These are phyloP conservation scores for Procambarus clarkii DNA, from an alignment of 1,140 invertebrate genomes.

Conservation along the genomic window DNA sequence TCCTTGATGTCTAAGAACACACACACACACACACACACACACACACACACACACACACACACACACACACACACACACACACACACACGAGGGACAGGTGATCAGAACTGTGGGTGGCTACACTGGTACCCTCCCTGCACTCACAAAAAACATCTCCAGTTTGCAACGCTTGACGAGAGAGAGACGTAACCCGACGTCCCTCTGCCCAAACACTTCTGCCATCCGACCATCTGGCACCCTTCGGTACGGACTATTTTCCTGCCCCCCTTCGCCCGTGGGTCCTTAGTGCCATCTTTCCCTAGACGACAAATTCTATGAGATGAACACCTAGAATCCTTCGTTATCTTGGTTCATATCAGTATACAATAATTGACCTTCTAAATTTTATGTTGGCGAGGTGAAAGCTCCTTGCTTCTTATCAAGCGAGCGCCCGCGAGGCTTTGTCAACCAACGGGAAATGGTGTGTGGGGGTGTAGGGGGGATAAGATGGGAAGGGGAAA, in stretches of 20 bases:
- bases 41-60: no score
- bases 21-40: no score
- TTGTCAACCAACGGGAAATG: background rate
- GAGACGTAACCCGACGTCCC: no score
- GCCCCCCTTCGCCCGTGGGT: no score
- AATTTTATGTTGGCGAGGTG: slow-evolving; percentile 48
- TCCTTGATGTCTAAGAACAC: no score
- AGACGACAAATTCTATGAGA: background rate
- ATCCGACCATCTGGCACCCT: no score
- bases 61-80: no score
- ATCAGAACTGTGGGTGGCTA: slow-evolving; percentile 42
- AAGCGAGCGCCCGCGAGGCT: background rate
- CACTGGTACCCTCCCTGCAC: background rate
- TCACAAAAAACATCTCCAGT: background rate
- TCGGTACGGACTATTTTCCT: no score
- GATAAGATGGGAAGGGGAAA: background rate
- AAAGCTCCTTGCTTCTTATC: background rate
- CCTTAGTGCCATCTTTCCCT: background rate
- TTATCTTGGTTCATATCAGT: slow-evolving; percentile 55
- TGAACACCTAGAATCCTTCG: background rate
- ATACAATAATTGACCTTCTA: slow-evolving; percentile 62
- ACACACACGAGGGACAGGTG: slow-evolving; percentile 28
- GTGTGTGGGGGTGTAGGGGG: background rate
- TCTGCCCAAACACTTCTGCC: no score
- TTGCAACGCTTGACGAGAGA: no score